A percentile compares a stretch with the other conserved stretches of the same genome.
Evolutionary conservation across 2,888 invertebrate genomes (phyloP).

Genomic region (Napeogenes inachia): DNA sequence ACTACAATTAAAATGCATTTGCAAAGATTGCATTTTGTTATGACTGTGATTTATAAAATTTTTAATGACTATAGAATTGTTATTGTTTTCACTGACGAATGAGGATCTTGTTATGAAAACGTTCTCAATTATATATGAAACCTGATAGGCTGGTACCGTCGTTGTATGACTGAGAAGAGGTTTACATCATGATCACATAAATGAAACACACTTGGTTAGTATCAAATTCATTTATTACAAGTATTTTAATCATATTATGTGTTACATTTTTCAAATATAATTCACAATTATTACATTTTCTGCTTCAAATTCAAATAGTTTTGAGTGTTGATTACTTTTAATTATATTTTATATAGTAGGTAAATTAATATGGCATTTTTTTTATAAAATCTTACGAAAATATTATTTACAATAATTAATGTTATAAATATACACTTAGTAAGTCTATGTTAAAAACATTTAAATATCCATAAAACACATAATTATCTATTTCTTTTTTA

Average conservation of each 20-base stretch:
- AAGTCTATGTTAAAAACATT: neutral
- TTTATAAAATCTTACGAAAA: slow-evolving; percentile 36
- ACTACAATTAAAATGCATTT: no score
- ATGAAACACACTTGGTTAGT: slow-evolving; percentile 7
- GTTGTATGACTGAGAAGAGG: no score
- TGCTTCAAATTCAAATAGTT: neutral
- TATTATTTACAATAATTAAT: slow-evolving; percentile 44
- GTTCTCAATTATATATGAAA: no score
- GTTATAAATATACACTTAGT: slow-evolving; percentile 40
- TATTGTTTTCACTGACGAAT: no score
- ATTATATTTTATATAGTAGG: slow-evolving; percentile 28
- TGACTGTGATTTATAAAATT: neutral
- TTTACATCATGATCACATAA: neutral
- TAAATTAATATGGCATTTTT: slow-evolving; percentile 71
- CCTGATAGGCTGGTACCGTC: no score
- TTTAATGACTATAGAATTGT: no score
- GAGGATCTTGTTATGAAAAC: no score
- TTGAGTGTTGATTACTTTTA: slow-evolving; percentile 5
- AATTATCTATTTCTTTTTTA: no score
- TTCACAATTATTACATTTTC: slow-evolving; percentile 6
- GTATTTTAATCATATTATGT: slow-evolving; percentile 13
- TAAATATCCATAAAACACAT: no score
- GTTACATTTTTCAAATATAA: slow-evolving; percentile 15
- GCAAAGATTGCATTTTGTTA: no score
- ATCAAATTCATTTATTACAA: slow-evolving; percentile 21